Base-by-base conservation (phyloP, 2,797 vertebrate genomes). In the Eupleurogrammus muticus region DNA sequence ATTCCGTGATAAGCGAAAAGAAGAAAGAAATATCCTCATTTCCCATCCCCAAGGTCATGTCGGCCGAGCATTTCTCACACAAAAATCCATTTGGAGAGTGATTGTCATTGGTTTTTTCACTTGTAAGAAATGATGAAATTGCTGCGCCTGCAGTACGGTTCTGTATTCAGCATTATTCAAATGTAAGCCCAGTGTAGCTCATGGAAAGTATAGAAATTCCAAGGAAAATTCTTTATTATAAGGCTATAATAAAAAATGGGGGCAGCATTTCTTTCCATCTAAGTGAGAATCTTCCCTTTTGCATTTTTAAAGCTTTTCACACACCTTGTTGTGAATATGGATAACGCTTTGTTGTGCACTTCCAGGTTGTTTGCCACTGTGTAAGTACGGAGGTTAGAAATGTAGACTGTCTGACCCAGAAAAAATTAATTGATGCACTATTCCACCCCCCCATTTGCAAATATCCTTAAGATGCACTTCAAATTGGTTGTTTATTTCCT, bases 141-240 rank as follows among this genome's bases (percentile, higher is more conserved):
- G 32, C 34, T 23, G 47, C n/a, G 46, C 36, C 32, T 38, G 10
- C 44, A 56, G 54, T 68, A 38, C 13, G 21, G 11, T 17, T 63
- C 16, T 50, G 38, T 36, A 40, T 46, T 74, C 20, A 64, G 54
- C 42, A 68, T 70, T 60, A 69, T 65, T 70, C 28, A 68, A 64
- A 64, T 50, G 19, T 56, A 19, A 24, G 24, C n/a, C 3, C 3
- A 48, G 8, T 21, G 36, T 36, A 35, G 12, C 5, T 23, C 14
- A 34, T 40, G 47, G n/a, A 67, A 28, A 51, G 28, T 51, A 24
- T 63, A 36, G 63, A 32, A 23, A 67, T 10, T 21, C 32, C 49
- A 28, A 28, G n/a, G n/a, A 49, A 57, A 57, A 35, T 66, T 51
- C 19, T 63, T 36, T 21, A 64, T 59, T 68, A 75, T 72, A 59